phyloP scores from a whole-genome alignment of 2,113 vertebrate genomes.

The Oxyruncus cristatus region DNA sequence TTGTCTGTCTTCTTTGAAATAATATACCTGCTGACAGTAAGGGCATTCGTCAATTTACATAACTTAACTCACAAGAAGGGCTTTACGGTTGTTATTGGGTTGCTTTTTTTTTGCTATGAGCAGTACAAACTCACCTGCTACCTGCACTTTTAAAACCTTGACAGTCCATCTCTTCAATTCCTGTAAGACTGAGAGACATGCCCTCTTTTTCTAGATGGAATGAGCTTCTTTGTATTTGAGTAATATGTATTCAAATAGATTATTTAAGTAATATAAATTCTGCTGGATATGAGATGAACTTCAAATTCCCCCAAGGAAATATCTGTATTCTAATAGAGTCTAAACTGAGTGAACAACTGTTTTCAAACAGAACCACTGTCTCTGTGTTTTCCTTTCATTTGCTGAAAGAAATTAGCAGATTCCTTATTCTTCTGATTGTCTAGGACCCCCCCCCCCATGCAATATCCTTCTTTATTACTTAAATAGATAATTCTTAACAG shows the following conservation, averaged over 20 bases:
- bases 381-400: not conserved
- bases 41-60: constrained; percentile 75
- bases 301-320: not conserved
- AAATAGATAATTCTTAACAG: not conserved
- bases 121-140: constrained; percentile 33
- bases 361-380: not conserved
- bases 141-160: not conserved
- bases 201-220: not conserved
- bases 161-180: not conserved
- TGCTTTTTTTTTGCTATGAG: constrained; percentile 45
- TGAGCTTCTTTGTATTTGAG: not conserved
- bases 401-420: not conserved
- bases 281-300: not conserved
- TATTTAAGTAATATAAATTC: constrained; percentile 5
- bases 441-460: accelerated
- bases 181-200: not conserved
- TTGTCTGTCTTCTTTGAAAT: constrained; percentile 74
- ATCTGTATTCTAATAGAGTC: not conserved
- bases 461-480: not conserved
- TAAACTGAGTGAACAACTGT: not conserved
- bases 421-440: not conserved
- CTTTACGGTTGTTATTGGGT: constrained; percentile 48
- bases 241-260: not conserved
- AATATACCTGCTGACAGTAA: constrained; percentile 74
- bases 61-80: constrained; percentile 63